Conservation (phyloP, 2,113 vertebrate genomes). For the Ranitomeya imitator region DNA sequence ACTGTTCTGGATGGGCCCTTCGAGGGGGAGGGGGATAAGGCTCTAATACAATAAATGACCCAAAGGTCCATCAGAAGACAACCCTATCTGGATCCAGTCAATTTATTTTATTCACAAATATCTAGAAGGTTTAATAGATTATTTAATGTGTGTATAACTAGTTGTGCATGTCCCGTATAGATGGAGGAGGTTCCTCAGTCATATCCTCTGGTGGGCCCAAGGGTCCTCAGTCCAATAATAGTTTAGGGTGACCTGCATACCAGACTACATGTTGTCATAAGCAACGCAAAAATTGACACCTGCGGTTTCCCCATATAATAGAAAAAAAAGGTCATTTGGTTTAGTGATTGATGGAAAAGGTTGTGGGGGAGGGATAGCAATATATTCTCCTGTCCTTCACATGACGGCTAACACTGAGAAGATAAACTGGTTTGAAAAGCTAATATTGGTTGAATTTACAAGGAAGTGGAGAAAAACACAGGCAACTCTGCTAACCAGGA, state of each 20-base stretch:
- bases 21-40: too few relatives aligned
- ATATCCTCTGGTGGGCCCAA: not conserved
- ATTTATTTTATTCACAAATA: too few relatives aligned
- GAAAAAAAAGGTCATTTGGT: not conserved
- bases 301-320: not conserved
- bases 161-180: not conserved
- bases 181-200: not conserved
- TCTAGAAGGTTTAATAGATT: too few relatives aligned
- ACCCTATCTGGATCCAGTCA: not conserved
- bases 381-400: not conserved
- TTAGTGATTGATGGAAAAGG: not conserved
- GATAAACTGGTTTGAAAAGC: slow-evolving; percentile 10
- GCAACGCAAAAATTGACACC: not conserved
- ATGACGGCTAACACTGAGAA: not conserved
- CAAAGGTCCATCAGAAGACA: not conserved
- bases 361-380: not conserved
- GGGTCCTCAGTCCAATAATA: not conserved
- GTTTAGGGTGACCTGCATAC: not conserved
- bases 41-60: not conserved
- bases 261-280: too few relatives aligned
- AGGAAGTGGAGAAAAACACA: not conserved
- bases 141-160: not conserved
- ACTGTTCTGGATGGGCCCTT: too few relatives aligned
- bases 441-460: not conserved
- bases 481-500: not conserved